Conservation (phyloP, 2,797 vertebrate genomes). For the Sebastes steindachneri region DNA sequence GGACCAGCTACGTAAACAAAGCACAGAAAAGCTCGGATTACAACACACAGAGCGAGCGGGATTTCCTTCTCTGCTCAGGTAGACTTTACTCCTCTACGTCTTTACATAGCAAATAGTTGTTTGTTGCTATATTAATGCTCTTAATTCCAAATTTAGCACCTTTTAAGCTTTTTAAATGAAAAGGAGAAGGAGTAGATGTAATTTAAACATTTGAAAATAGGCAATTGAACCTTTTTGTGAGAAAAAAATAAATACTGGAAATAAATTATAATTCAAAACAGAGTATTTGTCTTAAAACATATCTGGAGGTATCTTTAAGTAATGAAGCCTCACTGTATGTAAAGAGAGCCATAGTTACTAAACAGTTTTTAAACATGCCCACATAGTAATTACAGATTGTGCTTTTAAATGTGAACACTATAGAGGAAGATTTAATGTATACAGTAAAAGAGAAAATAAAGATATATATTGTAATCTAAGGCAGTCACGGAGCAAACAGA, state of each 20-base stretch:
- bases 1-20: no score
- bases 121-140: no score
- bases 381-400: not conserved
- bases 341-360: not conserved
- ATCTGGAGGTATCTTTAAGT: not conserved
- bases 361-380: not conserved
- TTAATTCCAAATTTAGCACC: not conserved
- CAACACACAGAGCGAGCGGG: no score
- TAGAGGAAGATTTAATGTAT: not conserved
- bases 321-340: accelerated
- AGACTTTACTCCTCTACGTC: no score
- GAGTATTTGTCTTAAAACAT: not conserved
- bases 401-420: not conserved
- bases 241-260: not conserved
- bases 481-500: conserved; percentile 26
- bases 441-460: not conserved
- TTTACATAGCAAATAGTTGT: no score
- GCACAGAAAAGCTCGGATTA: no score
- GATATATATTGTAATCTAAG: conserved; percentile 31
- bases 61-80: no score
- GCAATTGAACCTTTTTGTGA: not conserved
- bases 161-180: not conserved
- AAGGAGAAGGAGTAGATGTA: not conserved
- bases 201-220: not conserved
- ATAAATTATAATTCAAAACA: not conserved